Conservation (phyloP, 2,797 vertebrate genomes). For the Acestrorhynchus altus region DNA sequence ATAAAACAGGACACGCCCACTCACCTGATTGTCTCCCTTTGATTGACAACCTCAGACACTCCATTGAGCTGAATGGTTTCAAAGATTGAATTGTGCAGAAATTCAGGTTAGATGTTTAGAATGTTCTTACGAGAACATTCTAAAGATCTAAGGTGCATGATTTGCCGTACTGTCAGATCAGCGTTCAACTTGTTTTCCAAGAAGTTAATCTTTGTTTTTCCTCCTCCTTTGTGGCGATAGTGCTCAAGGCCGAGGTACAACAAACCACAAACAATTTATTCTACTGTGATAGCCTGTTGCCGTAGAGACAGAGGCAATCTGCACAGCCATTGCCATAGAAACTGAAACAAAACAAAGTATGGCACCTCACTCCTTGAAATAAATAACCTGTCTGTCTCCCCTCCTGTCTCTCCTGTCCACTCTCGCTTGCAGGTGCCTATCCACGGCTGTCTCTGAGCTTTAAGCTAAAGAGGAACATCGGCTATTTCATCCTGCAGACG, state of each 20-base stretch:
- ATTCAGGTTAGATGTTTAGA: too few relatives aligned
- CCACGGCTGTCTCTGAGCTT: constrained; percentile 98
- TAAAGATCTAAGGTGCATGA: too few relatives aligned
- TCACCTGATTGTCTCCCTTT: too few relatives aligned
- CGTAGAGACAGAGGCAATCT: constrained; percentile 66
- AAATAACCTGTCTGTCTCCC: constrained; percentile 50
- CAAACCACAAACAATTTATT: constrained; percentile 63
- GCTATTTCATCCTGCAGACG: constrained; percentile 99
- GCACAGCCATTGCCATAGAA: constrained; percentile 63
- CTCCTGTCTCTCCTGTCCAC: not conserved
- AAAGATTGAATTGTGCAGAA: too few relatives aligned
- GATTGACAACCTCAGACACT: too few relatives aligned
- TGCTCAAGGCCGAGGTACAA: constrained; percentile 66
- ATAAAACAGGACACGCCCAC: too few relatives aligned
- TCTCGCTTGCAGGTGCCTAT: constrained; percentile 88
- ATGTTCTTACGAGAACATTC: not conserved
- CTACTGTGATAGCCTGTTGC: constrained; percentile 65
- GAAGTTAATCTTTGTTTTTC: constrained; percentile 36
- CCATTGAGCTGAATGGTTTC: too few relatives aligned
- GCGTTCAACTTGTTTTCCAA: constrained; percentile 36
- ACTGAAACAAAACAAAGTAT: constrained; percentile 65
- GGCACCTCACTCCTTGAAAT: constrained; percentile 53
- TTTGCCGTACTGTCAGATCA: constrained; percentile 31
- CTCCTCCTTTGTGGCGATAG: constrained; percentile 33
- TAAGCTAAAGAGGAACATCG: constrained; percentile 97